Conservation (phyloP, 2,888 invertebrate genomes). For the Peribatodes rhomboidaria region DNA sequence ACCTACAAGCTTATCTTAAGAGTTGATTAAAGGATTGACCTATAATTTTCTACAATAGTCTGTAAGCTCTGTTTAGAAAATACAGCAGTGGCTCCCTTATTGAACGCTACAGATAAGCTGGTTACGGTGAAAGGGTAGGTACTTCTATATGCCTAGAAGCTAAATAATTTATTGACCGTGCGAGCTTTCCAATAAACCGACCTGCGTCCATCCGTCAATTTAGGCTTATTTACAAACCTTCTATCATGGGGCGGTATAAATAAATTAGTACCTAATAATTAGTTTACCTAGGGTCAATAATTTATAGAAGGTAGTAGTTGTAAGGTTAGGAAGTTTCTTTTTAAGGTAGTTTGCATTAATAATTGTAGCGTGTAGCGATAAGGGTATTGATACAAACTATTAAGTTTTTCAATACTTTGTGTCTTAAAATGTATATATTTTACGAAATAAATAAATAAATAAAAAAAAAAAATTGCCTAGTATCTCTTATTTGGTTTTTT, state of each 20-base stretch:
- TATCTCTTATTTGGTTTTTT: slow-evolving; percentile 6
- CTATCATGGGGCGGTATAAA: neutral
- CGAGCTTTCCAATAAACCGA: slow-evolving; percentile 18
- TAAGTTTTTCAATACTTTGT: too few species aligned
- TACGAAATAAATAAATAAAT: too few species aligned
- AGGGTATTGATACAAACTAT: too few species aligned
- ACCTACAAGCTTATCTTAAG: neutral
- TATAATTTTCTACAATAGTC: neutral
- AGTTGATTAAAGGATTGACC: neutral
- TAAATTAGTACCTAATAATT: too few species aligned
- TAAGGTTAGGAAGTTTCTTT: too few species aligned
- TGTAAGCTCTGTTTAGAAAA: neutral
- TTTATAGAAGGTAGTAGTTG: too few species aligned
- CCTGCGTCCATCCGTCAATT: slow-evolving; percentile 28
- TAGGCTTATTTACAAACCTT: slow-evolving; percentile 25
- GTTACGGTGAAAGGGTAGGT: neutral
- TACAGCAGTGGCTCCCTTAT: neutral
- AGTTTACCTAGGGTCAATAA: too few species aligned
- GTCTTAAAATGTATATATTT: too few species aligned
- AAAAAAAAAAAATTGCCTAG: slow-evolving; percentile 6
- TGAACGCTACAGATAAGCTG: neutral
- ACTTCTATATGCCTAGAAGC: neutral
- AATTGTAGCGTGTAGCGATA: too few species aligned
- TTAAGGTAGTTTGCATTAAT: too few species aligned
- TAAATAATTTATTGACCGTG: slow-evolving; percentile 19